Base-by-base conservation (phyloP, 2,888 invertebrate genomes). In the Ametastegia equiseti region DNA sequence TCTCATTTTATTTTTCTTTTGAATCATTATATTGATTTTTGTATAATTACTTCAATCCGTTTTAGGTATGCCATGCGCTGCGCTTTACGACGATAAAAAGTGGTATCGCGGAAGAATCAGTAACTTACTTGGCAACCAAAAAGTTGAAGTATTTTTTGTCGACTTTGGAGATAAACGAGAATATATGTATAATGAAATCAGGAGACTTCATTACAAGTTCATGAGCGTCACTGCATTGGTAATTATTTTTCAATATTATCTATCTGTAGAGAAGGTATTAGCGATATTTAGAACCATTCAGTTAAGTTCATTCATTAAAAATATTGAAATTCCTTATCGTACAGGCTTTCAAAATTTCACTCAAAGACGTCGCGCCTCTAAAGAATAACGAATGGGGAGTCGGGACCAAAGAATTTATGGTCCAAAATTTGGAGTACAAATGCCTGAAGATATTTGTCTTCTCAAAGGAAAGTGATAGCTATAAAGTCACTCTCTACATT, bases 91-190 rank as follows among this genome's bases (percentile, higher is more conserved):
- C 1, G 91, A 92, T 69, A 85, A 87, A 19, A 80, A 77, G 15
- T 92, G 90, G 83, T 85, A 88, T 65, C 96, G 96, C 80, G 96
- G 93, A 1, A 86, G 92, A 13, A 93, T 96, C 36, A 86, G 87
- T 2, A 93, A 90, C 54, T 88, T 94, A 6, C 91, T 92, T 2
- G 92, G 92, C 0, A 86, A 90, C 11, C 91, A 92, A 86, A 92
- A 88, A 88, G 94, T 95, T 33, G 92, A 93, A 67, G 93, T 96
- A 39, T 91, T 92, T 84, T 93, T 94, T 83, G 94, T 96, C 0
- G 97, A 97, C 92, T 92, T 91, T 86, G 97, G 97, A 50, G 91
- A 91, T 79, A 88, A 85, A 13, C 91, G 93, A 80, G 89, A 90
- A 0, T 91, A 94, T 73, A 90, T 92, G 67, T 94, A 94, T 92